Evolutionary conservation across 2,113 vertebrate species (phyloP).

Genomic region (Pelecanoides urinatrix): DNA sequence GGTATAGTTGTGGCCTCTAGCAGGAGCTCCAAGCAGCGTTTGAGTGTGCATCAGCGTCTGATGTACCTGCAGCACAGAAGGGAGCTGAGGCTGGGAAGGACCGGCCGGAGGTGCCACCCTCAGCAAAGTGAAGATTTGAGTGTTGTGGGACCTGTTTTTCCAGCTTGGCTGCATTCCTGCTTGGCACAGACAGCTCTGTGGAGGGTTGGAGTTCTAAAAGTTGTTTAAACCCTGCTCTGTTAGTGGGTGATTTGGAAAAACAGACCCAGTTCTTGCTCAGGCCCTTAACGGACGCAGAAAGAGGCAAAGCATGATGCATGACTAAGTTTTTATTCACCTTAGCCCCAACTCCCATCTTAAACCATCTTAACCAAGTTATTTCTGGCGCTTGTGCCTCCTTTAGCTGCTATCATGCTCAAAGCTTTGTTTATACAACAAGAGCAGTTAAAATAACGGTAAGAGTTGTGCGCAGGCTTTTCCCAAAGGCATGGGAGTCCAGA

Average conservation of each 20-base stretch:
- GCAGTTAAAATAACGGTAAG: neutral
- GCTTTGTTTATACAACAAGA: neutral
- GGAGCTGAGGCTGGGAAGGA: neutral
- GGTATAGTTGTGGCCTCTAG: neutral
- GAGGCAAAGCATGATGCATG: neutral
- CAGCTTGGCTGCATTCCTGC: neutral
- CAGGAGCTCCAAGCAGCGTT: neutral
- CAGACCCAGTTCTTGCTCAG: neutral
- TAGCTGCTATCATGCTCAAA: neutral
- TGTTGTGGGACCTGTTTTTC: neutral
- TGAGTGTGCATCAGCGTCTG: accelerated
- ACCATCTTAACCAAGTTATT: neutral
- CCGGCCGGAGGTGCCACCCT: neutral
- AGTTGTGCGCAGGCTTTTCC: neutral
- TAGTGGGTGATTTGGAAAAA: neutral
- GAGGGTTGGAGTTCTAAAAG: neutral
- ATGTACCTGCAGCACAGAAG: neutral
- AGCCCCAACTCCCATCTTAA: neutral
- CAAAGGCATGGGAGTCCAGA: neutral
- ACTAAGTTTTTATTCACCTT: neutral
- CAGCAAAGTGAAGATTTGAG: neutral
- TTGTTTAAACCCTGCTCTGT: neutral
- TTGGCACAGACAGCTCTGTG: neutral
- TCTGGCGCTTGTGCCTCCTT: neutral
- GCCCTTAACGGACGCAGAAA: neutral